Base-by-base conservation (phyloP, 2,888 invertebrate species). In the Apeira syringaria region DNA sequence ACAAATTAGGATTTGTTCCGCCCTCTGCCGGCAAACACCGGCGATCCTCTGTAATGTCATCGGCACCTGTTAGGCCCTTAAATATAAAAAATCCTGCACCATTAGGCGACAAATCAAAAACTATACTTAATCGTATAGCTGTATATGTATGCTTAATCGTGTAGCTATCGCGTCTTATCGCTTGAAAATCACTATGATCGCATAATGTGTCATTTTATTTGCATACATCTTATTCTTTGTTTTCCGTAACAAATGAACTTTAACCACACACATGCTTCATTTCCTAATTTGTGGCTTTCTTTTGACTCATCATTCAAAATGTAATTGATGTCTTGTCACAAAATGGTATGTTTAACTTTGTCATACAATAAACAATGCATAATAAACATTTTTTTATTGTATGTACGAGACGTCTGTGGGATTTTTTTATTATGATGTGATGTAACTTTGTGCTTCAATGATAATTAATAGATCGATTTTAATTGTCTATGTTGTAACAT, bases 281-380 rank as follows among this genome's bases (percentile, higher is more conserved):
- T 8, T 13, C 15, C 18, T 17, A 34, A 27, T 38, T 41, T 53
- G 47, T 37, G 52, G 47, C 47, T 50, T 54, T 52, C 41, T 47
- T 43, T 32, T 48, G 38, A 40, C 35, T 47, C 38, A 40, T 30
- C 15, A 17, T n/a, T 47, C 38, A 40, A 28, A 12, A 17, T 8
- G 5, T 27, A 2, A 7, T 31, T 10, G 11, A 20, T 18, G 25
- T 30, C 9, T 7, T 18, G 18, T 18, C 15, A 2, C 15, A 15
- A 3, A 15, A 15, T 15, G 4, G 15, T 31, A 20, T 25, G 29
- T 29, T 13, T 5, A 25, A 3, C 4, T 15, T 15, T 3, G 4
- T 33, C 9, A 12, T 6, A 26, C 5, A 0, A 26, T 9, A 27
- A n/a, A 45, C 38, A 38, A 39, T 34, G 24, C 10, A 18, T 10